Evolutionary conservation across 2,113 vertebrate species (phyloP), one percentile per base, ranked within the genome.

Genomic region (Centropus unirufus): DNA sequence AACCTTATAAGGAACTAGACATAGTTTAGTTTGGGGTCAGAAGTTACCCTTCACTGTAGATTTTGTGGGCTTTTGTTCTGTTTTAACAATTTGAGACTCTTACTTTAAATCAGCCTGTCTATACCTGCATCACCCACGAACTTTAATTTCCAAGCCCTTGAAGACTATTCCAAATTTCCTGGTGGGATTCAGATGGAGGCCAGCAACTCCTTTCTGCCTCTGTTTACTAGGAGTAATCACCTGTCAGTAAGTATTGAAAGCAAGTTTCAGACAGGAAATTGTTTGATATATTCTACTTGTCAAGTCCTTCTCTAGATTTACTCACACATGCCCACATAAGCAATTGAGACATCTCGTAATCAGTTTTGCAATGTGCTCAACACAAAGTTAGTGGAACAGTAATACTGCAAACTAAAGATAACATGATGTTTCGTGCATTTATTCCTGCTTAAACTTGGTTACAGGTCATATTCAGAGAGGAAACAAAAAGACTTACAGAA

Each of bases 11-110:
- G 46, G 15, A 27, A 26, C 47, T 61, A 72, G 36, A 75, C 66
- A 7, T n/a, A 42, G 21, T 13, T 51, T 42, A 69, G 11, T 47
- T 6, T 36, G 8, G 0, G 0, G 12, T 32, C 52, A 58, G 15
- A 78, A 67, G 23, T 58, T 61, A 66, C 20, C 7, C 12, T 58
- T 79, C 27, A 5, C 57, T 59, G 14, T 27, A 62, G 15, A 21
- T 13, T 67, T 58, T 40, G 9, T 4, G 20, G 49, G 24, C 12
- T 40, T 73, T 23, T 55, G 14, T 49, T 62, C 51, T 69, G 17
- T 68, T 57, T 80, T 75, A 58, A 36, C 23, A n/a, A n/a, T 51
- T 89, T 83, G 63, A 64, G 12, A 64, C 34, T 72, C 0, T 1
- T 74, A 32, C 20, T 78, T 77, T 27, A n/a, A 15, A 73, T 63